phyloP scores from a whole-genome alignment of 1,140 invertebrate genomes.

The Solenopsis invicta region DNA sequence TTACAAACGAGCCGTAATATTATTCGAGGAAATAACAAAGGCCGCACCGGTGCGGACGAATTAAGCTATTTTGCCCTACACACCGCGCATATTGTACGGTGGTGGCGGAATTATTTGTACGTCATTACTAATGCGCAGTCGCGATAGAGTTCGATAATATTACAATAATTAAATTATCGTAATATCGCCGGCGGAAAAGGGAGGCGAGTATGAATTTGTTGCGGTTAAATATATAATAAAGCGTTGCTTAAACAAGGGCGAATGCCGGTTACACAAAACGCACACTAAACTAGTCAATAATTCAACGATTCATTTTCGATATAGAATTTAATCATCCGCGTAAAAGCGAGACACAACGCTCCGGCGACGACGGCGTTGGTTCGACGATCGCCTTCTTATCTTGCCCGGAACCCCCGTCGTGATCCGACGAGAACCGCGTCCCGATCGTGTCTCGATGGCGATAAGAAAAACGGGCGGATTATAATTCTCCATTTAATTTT shows the following conservation, averaged over 20 bases:
- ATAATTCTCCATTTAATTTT: neutral
- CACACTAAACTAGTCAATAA: slow-evolving; percentile 56
- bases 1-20: slow-evolving; percentile 65
- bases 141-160: slow-evolving; percentile 67
- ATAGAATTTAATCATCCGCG: slow-evolving; percentile 63
- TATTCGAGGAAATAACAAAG: slow-evolving; percentile 65
- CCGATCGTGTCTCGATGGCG: neutral
- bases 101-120: slow-evolving; percentile 60
- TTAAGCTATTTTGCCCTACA: slow-evolving; percentile 62
- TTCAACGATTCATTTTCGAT: slow-evolving; percentile 62
- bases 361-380: neutral
- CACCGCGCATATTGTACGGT: slow-evolving; percentile 56
- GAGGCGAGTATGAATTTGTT: slow-evolving; percentile 64
- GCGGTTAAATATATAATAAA: slow-evolving; percentile 68
- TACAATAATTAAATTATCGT: slow-evolving; percentile 69
- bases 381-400: slow-evolving; percentile 13
- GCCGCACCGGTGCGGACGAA: slow-evolving; percentile 53
- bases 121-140: slow-evolving; percentile 65
- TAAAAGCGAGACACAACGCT: slow-evolving; percentile 32
- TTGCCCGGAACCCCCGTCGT: neutral
- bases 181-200: slow-evolving; percentile 65
- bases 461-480: neutral
- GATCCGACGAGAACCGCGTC: neutral
- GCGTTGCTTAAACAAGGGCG: slow-evolving; percentile 63
- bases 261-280: slow-evolving; percentile 64